These are phyloP conservation scores for Tiliqua scincoides DNA, from an alignment of 2,113 vertebrate genomes.

Conservation along the genomic window DNA sequence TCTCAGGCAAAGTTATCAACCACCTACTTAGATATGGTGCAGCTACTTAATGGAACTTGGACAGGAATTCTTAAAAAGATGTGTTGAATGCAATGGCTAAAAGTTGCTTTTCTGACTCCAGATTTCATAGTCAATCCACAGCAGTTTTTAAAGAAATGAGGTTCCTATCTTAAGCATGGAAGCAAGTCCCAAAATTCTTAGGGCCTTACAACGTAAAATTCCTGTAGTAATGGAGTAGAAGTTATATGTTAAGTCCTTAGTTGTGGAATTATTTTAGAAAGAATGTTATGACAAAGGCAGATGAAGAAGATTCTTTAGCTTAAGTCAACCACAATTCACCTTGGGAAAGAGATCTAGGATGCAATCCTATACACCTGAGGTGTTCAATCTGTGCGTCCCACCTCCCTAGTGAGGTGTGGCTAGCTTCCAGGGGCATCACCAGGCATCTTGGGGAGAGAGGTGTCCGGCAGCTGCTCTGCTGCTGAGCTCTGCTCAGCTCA, in stretches of 20 bases:
- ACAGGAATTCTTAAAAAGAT: neutral
- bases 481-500: too few species aligned
- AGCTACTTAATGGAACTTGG: neutral
- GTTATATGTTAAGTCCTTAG: neutral
- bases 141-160: neutral
- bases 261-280: neutral
- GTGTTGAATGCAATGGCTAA: neutral
- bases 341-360: neutral
- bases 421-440: too few species aligned
- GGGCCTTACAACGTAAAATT: neutral
- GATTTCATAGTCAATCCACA: neutral
- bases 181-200: neutral
- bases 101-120: neutral
- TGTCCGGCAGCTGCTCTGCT: too few species aligned
- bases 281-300: neutral
- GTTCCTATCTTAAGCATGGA: neutral
- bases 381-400: too few species aligned
- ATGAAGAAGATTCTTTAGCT: neutral
- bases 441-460: too few species aligned
- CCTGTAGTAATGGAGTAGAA: neutral
- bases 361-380: too few species aligned
- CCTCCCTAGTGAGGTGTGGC: too few species aligned
- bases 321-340: neutral
- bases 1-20: neutral
- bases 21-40: neutral